A percentile compares a stretch with the other conserved stretches of the same genome.
Evolutionary conservation across 2,888 invertebrate species (phyloP).

Genomic region (Pardosa pseudoannulata): DNA sequence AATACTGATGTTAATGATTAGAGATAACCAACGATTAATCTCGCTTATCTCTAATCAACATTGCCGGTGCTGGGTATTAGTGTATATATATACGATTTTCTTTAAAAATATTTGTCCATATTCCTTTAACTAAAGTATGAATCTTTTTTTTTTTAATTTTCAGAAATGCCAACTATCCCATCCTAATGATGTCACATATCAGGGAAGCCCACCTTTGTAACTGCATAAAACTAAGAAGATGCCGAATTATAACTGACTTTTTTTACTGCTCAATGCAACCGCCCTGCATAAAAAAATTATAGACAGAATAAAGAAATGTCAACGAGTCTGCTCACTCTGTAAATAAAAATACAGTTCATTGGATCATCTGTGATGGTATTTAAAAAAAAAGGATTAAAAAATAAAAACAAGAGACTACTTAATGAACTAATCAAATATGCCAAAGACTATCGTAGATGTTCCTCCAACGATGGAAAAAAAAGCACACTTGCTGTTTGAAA

Average conservation of each 20-base stretch:
- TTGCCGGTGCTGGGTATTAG: too few relatives aligned
- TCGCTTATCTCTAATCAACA: too few relatives aligned
- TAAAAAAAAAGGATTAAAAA: too few relatives aligned
- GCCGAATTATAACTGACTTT: constrained; percentile 42
- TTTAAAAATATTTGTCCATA: too few relatives aligned
- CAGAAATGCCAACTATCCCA: constrained; percentile 71
- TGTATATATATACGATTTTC: too few relatives aligned
- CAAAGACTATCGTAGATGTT: constrained; percentile 64
- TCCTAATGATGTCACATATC: constrained; percentile 73
- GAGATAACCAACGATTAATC: too few relatives aligned
- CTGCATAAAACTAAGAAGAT: neutral
- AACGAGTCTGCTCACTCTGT: constrained; percentile 28
- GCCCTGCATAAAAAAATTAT: constrained; percentile 34
- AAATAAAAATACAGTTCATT: constrained; percentile 44
- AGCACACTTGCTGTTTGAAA: constrained; percentile 26
- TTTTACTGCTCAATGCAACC: constrained; percentile 48
- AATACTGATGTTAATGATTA: too few relatives aligned
- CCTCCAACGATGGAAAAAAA: constrained; percentile 27
- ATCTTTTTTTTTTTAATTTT: constrained; percentile 9
- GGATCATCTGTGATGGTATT: constrained; percentile 65
- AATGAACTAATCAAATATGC: constrained; percentile 39
- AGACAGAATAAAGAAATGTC: constrained; percentile 22
- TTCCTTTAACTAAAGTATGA: too few relatives aligned
- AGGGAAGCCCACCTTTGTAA: constrained; percentile 71
- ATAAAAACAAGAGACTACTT: constrained; percentile 17